Percentiles rank a stretch among this genome's conserved stretches.
phyloP scores from a whole-genome alignment of 2,888 invertebrate genomes.

The Cryptus viduatorius region DNA sequence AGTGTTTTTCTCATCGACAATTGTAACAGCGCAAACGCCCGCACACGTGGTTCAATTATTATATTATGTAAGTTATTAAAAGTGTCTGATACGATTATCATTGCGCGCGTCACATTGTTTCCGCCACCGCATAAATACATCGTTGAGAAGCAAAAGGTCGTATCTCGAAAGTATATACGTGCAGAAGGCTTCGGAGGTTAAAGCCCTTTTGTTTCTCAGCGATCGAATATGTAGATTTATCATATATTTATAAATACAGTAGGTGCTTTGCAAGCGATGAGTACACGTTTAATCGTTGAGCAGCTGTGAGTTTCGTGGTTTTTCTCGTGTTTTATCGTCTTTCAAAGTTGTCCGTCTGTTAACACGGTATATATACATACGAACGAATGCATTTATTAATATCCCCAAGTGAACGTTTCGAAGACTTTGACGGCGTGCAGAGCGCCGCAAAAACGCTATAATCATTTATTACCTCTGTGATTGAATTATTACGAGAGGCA shows the following conservation, averaged over 20 bases:
- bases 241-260: neutral
- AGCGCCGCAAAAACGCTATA: neutral
- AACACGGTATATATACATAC: neutral
- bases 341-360: neutral
- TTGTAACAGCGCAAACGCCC: neutral
- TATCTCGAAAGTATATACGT: neutral
- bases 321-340: neutral
- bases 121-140: neutral
- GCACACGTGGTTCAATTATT: conserved; percentile 22
- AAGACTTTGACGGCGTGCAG: neutral
- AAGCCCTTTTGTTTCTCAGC: no score
- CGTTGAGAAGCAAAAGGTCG: no score
- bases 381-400: neutral
- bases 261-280: neutral
- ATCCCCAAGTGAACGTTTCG: neutral
- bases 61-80: conserved; percentile 28
- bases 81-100: neutral
- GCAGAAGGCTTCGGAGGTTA: neutral
- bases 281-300: neutral
- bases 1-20: neutral
- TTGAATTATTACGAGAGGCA: neutral
- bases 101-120: conserved; percentile 1
- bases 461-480: neutral
- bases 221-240: neutral
- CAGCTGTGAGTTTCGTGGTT: neutral